phyloP scores from a whole-genome alignment of 1,140 invertebrate species.

The Psix sp. region DNA sequence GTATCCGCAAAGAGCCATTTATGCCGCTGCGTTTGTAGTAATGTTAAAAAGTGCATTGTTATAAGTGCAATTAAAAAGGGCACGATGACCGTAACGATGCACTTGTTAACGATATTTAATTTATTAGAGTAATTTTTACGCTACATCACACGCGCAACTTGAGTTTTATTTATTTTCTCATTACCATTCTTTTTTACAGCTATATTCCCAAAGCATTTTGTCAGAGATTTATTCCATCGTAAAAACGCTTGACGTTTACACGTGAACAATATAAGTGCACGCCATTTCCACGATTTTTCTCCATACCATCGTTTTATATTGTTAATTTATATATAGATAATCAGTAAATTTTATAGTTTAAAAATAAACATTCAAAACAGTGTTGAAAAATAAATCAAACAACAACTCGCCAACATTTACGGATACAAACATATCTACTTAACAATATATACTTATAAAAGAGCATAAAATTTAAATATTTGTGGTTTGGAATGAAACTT shows the following conservation, averaged over 20 bases:
- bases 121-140: slow-evolving; percentile 42
- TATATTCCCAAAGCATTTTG: slow-evolving; percentile 32
- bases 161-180: slow-evolving; percentile 43
- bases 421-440: too few relatives aligned
- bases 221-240: slow-evolving; percentile 37
- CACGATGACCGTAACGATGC: slow-evolving; percentile 29
- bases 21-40: slow-evolving; percentile 31
- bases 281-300: slow-evolving; percentile 32
- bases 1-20: slow-evolving; percentile 18
- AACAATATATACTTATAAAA: too few relatives aligned
- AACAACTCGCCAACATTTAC: too few relatives aligned
- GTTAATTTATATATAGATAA: too few relatives aligned
- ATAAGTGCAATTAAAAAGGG: slow-evolving; percentile 41
- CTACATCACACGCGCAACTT: slow-evolving; percentile 23
- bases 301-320: too few relatives aligned
- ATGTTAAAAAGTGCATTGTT: slow-evolving; percentile 36
- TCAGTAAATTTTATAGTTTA: too few relatives aligned
- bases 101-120: slow-evolving; percentile 51
- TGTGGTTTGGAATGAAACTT: too few relatives aligned
- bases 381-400: too few relatives aligned
- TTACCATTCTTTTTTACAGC: slow-evolving; percentile 38
- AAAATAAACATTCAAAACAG: too few relatives aligned
- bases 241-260: slow-evolving; percentile 36
- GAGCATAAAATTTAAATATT: too few relatives aligned
- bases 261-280: slow-evolving; percentile 28